Percentiles rank a stretch among this genome's conserved stretches.
Evolutionary conservation across 2,113 vertebrate genomes (phyloP).

Genomic region (Eidolon helvum): DNA sequence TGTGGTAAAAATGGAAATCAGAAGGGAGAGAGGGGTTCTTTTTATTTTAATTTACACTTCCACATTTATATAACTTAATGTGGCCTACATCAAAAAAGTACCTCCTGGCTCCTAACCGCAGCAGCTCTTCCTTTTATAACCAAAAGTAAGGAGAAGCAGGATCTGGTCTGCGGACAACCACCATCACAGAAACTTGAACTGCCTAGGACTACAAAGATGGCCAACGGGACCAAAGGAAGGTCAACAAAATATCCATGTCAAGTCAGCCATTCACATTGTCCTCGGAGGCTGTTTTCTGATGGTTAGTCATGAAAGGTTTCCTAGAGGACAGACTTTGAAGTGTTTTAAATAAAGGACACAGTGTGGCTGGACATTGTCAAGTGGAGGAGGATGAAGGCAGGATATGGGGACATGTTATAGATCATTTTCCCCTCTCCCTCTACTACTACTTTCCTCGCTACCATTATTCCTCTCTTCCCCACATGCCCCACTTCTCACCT

Average conservation of each 20-base stretch:
- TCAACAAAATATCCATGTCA: background rate
- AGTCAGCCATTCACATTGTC: background rate
- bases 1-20: constrained; percentile 60
- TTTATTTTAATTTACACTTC: constrained; percentile 62
- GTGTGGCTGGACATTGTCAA: background rate
- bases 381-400: background rate
- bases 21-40: background rate
- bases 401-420: background rate
- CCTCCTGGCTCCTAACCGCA: constrained; percentile 5
- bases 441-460: background rate
- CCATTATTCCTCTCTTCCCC: background rate
- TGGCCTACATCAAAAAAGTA: background rate
- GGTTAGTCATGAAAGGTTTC: background rate
- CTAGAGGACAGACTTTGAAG: background rate
- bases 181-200: background rate
- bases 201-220: background rate
- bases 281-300: background rate
- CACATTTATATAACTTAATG: constrained; percentile 23
- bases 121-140: constrained; percentile 50
- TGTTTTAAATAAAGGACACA: background rate
- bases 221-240: background rate
- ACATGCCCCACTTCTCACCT: background rate
- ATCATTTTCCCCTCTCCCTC: background rate
- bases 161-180: background rate
- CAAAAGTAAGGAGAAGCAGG: background rate